Percentiles rank a stretch among this genome's conserved stretches.
Conservation (phyloP, 2,113 vertebrate genomes). For the Neopipo cinnamomea region DNA sequence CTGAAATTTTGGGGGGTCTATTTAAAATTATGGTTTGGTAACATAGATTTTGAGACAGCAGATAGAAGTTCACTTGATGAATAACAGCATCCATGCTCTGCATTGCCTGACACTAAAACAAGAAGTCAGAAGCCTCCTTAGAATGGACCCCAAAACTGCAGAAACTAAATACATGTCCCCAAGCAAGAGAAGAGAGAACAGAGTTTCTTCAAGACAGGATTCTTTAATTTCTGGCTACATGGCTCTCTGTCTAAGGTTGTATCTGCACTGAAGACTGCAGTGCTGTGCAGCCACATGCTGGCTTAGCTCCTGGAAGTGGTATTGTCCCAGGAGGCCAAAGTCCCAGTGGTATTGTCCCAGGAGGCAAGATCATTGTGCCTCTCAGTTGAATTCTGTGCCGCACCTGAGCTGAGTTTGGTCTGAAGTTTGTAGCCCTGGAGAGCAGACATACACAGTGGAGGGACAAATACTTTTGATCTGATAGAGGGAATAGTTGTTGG, state of each 20-base stretch:
- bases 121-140: neutral
- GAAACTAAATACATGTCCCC: neutral
- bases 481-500: conserved; percentile 2
- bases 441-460: neutral
- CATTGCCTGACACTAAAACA: neutral
- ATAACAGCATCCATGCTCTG: neutral
- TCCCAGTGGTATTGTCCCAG: neutral
- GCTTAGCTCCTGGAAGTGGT: neutral
- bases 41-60: neutral
- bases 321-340: neutral
- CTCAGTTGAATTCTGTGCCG: neutral
- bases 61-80: neutral
- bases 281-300: neutral
- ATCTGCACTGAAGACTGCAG: neutral
- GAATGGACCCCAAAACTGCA: neutral
- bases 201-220: neutral
- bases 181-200: neutral
- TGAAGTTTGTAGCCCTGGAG: neutral
- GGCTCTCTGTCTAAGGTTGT: neutral
- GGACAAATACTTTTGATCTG: conserved; percentile 58
- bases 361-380: neutral
- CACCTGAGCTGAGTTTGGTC: neutral
- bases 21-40: conserved; percentile 6
- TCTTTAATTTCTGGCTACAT: neutral
- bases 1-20: neutral